phyloP scores from a whole-genome alignment of 2,113 vertebrate species.

The Proterorhinus semilunaris region DNA sequence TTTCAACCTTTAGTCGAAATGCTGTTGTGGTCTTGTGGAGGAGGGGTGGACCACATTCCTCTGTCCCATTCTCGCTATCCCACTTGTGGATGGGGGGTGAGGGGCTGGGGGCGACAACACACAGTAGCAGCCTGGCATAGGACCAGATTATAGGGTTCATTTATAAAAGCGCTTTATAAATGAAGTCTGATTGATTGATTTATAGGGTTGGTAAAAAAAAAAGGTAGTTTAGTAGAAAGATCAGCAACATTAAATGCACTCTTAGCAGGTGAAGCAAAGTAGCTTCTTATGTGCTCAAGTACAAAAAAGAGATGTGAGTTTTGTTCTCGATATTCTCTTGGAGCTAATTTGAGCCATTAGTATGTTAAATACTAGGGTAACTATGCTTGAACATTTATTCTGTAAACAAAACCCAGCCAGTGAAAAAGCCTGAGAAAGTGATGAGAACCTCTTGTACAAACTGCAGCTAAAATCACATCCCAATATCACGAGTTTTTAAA shows the following conservation, averaged over 20 bases:
- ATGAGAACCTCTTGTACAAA: slow-evolving; percentile 10
- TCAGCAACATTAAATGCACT: neutral
- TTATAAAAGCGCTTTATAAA: no score
- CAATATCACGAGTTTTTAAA: slow-evolving; percentile 29
- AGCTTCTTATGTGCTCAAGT: no score
- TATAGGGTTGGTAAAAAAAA: neutral
- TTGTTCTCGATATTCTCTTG: no score
- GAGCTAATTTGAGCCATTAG: no score
- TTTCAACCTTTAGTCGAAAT: slow-evolving; percentile 1
- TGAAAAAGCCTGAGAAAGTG: slow-evolving; percentile 13
- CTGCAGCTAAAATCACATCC: slow-evolving; percentile 19
- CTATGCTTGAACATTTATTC: neutral
- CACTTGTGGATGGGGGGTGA: slow-evolving; percentile 58
- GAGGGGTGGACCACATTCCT: slow-evolving; percentile 60
- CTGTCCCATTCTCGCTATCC: slow-evolving; percentile 50
- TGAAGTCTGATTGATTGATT: no score
- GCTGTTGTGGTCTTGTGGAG: slow-evolving; percentile 24
- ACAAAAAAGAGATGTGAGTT: no score
- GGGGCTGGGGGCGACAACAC: slow-evolving; percentile 44
- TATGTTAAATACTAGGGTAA: neutral
- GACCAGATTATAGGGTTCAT: neutral
- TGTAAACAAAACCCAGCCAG: neutral
- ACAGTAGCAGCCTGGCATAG: neutral
- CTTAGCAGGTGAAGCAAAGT: neutral
- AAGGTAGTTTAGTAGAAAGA: neutral